These are phyloP conservation scores for Stichodactyla mertensii DNA, from an alignment of 64 coral and sea anemone genomes.

Conservation along the genomic window DNA sequence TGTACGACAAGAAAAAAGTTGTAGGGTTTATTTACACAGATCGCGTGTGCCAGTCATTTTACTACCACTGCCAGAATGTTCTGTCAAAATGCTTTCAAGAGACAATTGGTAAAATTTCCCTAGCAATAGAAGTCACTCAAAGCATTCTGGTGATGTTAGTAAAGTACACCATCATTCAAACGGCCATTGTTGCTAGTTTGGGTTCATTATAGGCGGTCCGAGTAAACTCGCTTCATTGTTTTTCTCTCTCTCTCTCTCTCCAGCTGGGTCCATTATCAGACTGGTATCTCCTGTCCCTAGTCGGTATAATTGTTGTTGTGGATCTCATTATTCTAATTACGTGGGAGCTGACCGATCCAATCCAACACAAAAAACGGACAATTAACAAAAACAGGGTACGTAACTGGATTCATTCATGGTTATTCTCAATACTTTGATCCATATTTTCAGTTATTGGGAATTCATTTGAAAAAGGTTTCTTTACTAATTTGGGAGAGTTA, in stretches of 20 bases:
- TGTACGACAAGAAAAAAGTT: too few relatives aligned
- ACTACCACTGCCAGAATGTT: too few relatives aligned
- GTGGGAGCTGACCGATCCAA: conserved; percentile 73
- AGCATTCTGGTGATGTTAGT: too few relatives aligned
- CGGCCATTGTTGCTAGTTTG: too few relatives aligned
- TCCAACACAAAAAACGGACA: not conserved
- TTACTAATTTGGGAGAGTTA: too few relatives aligned
- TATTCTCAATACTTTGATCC: not conserved
- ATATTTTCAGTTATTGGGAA: not conserved
- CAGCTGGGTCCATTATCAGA: conserved; percentile 78
- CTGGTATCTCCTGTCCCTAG: conserved; percentile 71
- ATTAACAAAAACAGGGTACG: not conserved
- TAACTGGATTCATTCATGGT: not conserved
- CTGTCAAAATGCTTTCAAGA: too few relatives aligned
- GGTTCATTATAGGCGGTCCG: not conserved
- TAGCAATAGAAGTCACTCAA: too few relatives aligned
- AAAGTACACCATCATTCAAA: too few relatives aligned
- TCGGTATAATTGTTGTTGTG: conserved; percentile 59
- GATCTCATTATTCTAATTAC: conserved; percentile 62
- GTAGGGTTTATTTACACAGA: too few relatives aligned
- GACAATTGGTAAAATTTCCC: too few relatives aligned
- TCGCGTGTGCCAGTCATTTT: too few relatives aligned
- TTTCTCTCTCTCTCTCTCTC: not conserved
- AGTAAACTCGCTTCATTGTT: not conserved
- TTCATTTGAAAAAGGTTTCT: too few relatives aligned